These are phyloP conservation scores for Nebria brevicollis DNA, from an alignment of 2,888 invertebrate genomes.

Conservation along the genomic window DNA sequence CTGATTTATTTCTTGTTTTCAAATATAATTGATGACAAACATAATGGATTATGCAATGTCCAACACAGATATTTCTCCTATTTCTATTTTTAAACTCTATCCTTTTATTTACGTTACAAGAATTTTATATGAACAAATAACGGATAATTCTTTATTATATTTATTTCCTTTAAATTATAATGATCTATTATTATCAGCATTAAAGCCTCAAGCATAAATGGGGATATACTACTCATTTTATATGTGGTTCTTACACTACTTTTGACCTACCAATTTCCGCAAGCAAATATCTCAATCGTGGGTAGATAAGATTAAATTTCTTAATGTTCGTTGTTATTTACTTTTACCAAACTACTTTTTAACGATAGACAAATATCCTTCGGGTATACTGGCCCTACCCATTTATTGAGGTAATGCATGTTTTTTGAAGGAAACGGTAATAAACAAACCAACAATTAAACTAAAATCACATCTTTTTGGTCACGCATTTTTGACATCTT, in stretches of 20 bases:
- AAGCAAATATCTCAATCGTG: not conserved
- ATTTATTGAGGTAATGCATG: not conserved
- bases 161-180: too few relatives aligned
- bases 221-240: too few relatives aligned
- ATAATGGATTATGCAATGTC: not conserved
- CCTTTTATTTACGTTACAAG: too few relatives aligned
- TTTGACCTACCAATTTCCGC: not conserved
- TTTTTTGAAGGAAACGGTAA: not conserved
- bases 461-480: constrained; percentile 14
- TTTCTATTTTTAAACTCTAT: not conserved
- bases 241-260: too few relatives aligned
- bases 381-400: not conserved
- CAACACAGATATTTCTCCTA: not conserved
- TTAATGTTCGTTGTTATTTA: not conserved
- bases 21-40: not conserved
- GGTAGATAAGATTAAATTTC: not conserved
- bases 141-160: too few relatives aligned
- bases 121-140: too few relatives aligned
- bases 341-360: not conserved
- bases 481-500: constrained; percentile 21
- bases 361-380: not conserved
- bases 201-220: too few relatives aligned
- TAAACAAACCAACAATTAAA: not conserved
- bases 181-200: too few relatives aligned
- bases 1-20: not conserved